Percentiles rank a stretch among this genome's conserved stretches.
Conservation (phyloP, 2,888 invertebrate species). For the Branchellion lobata region DNA sequence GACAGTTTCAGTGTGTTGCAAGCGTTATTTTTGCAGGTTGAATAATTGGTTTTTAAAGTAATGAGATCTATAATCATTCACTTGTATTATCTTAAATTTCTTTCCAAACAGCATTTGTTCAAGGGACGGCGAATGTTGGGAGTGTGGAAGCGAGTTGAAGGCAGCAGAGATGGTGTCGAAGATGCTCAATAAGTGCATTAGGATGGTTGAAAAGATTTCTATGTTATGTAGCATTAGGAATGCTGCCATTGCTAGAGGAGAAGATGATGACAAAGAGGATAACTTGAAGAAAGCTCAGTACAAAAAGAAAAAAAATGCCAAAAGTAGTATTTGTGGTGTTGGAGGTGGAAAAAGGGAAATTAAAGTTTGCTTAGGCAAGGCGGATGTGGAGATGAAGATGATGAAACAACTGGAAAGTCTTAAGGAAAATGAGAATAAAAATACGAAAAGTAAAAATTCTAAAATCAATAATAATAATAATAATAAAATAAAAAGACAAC, state of each 20-base stretch:
- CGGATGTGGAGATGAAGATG: no score
- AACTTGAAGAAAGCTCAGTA: no score
- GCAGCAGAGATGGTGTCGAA: background rate
- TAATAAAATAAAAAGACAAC: background rate
- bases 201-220: slow-evolving; percentile 1
- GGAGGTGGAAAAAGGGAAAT: no score
- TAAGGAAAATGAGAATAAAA: slow-evolving; percentile 3
- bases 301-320: no score
- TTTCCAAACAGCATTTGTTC: background rate
- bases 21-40: slow-evolving; percentile 25
- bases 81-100: background rate
- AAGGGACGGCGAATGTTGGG: background rate
- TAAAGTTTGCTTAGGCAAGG: no score
- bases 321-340: no score
- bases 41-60: background rate
- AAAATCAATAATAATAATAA: background rate
- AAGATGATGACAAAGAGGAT: background rate
- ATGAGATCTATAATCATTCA: background rate
- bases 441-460: background rate
- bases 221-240: background rate
- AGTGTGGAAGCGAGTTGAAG: background rate
- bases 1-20: background rate
- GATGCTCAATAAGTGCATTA: background rate
- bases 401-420: background rate
- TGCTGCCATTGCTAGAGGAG: background rate